A percentile compares a stretch with the other conserved stretches of the same genome.
These are phyloP conservation scores for Axea sp. DNA, from an alignment of 2,888 invertebrate species.

Conservation along the genomic window DNA sequence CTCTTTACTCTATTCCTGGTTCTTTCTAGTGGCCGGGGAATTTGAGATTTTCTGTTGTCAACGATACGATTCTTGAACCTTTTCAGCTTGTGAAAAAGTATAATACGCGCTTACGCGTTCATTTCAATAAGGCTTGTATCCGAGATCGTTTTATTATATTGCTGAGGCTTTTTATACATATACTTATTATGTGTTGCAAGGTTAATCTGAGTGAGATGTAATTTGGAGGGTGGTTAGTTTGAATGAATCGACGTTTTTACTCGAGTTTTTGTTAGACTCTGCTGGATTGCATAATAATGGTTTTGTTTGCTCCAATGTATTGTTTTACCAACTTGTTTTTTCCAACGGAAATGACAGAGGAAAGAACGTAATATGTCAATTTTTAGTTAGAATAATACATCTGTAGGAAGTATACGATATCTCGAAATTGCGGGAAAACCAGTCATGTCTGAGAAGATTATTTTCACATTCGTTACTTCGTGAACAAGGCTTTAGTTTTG, in stretches of 20 bases:
- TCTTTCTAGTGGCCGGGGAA: conserved; percentile 65
- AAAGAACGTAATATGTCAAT: conserved; percentile 1
- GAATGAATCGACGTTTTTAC: conserved; percentile 40
- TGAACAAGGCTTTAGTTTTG: no score
- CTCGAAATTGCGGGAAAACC: no score
- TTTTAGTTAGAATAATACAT: no score
- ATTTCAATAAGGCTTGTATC: conserved; percentile 49
- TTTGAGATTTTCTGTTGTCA: conserved; percentile 71
- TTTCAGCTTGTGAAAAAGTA: conserved; percentile 51
- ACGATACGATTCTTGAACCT: conserved; percentile 30
- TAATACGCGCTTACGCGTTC: conserved; percentile 59
- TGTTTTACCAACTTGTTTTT: conserved; percentile 18
- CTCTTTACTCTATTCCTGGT: conserved; percentile 55
- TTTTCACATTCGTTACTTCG: no score
- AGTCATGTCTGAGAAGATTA: no score
- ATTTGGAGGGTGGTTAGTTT: conserved; percentile 32
- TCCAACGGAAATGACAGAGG: background rate
- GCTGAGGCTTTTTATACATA: conserved; percentile 33
- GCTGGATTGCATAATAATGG: conserved; percentile 34
- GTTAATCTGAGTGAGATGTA: conserved; percentile 47
- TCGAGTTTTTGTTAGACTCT: conserved; percentile 7
- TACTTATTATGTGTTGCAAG: conserved; percentile 55
- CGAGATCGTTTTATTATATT: conserved; percentile 47
- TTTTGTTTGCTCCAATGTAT: conserved; percentile 17
- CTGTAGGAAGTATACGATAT: no score